Percentiles rank a stretch among this genome's conserved stretches.
phyloP scores from a whole-genome alignment of 2,888 invertebrate species.

The Mimachlamys varia region DNA sequence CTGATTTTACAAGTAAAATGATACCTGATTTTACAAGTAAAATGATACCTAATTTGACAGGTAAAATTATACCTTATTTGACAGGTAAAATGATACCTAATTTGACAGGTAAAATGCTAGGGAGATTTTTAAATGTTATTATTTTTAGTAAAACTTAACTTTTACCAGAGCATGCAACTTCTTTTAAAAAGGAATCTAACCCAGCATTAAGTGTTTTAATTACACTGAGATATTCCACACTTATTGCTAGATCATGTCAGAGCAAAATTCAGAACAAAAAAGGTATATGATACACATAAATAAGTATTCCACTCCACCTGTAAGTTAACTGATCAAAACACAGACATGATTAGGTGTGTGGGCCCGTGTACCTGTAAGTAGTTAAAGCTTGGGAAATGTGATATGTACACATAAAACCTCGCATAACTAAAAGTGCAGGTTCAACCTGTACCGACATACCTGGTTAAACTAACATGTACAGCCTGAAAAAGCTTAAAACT shows the following conservation, averaged over 20 bases:
- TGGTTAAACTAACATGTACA: not conserved
- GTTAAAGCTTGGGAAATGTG: not conserved
- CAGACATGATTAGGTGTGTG: not conserved
- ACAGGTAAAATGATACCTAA: no score
- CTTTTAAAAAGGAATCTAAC: not conserved
- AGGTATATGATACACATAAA: not conserved
- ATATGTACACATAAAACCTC: not conserved
- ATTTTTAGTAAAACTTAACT: no score
- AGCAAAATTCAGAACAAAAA: not conserved
- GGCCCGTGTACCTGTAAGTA: not conserved
- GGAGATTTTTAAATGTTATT: no score
- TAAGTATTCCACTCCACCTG: not conserved
- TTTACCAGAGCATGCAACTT: not conserved
- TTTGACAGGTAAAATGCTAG: no score
- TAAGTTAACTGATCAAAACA: not conserved
- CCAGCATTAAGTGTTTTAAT: not conserved
- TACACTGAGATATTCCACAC: no score
- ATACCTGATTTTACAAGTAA: no score
- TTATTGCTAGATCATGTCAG: not conserved
- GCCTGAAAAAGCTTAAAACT: not conserved
- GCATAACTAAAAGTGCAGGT: not conserved
- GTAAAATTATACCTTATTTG: no score
- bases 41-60: no score
- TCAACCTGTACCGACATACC: not conserved
- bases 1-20: no score